Evolutionary conservation across 2,888 invertebrate species (phyloP), one percentile per base, ranked within the genome.

Genomic region (Philhelius pedissequus): DNA sequence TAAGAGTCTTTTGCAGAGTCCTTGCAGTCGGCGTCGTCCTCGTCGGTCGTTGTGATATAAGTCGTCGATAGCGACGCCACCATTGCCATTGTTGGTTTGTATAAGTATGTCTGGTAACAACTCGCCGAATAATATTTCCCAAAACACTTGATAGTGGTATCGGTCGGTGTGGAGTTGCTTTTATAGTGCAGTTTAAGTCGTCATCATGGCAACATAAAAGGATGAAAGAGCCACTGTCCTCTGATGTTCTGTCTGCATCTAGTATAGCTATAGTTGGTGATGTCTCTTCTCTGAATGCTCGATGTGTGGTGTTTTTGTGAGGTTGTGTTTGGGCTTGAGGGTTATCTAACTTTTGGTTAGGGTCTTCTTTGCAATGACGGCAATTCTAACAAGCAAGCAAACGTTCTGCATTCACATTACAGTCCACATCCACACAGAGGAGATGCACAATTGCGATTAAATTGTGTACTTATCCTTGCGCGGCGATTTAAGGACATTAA

Each of bases 391-490:
- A 50, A 58, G 62, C 52, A 20, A 58, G 15, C 25, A 22, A 6
- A n/a, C 3, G 13, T 48, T 5, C 22, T 13, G 20, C 20, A 48
- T 22, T 13, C 15, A 22, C 48, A 48, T 20, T 0, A 45, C 20
- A 20, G 20, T 13, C 15, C 2, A 48, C 22, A 1, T 13, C 3
- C 1, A 18, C 20, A 20, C 9, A 11, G 1, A 1, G 20, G 11
- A 75, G 74, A 84, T 84, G 58, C 79, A 22, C 74, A 79, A 75
- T 79, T 73, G 75, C 83, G 83, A 84, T 84, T 79, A 84, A 84
- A 79, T 75, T 75, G 83, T 79, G 79, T 84, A 84, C 74, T 84
- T 84, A 84, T 84, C 64, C 79, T 79, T 79, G 70, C 74, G 79
- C 74, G 66, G 74, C 79, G 52, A 79, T 84, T 84, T 80, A 71